Conservation (phyloP, 1,140 invertebrate species). For the Daktulosphaira vitifoliae region DNA sequence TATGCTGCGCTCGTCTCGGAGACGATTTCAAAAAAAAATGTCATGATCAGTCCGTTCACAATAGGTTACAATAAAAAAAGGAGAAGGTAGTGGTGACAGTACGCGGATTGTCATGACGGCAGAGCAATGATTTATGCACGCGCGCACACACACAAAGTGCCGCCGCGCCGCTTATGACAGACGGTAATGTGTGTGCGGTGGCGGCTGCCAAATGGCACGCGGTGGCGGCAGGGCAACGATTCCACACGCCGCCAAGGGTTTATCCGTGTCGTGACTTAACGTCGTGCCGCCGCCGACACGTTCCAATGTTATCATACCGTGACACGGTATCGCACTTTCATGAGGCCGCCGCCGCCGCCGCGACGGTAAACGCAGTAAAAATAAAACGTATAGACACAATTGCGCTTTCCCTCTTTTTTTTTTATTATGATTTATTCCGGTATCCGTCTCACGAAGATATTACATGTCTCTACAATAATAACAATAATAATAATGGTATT, state of each 20-base stretch:
- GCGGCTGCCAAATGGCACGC: background rate
- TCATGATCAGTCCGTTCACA: too few relatives aligned
- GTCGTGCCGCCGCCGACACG: constrained; percentile 12
- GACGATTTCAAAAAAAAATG: too few relatives aligned
- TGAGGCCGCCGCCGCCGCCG: background rate
- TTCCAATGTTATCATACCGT: constrained; percentile 11
- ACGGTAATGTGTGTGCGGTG: background rate
- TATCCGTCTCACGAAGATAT: too few relatives aligned
- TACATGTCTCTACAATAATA: background rate
- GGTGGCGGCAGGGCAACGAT: background rate
- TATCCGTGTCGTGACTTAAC: constrained; percentile 31
- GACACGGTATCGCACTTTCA: background rate
- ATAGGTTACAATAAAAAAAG: too few relatives aligned
- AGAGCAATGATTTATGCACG: constrained; percentile 26
- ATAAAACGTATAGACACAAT: background rate
- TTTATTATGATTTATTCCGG: background rate
- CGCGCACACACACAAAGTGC: background rate
- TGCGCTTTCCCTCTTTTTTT: background rate
- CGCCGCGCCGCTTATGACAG: constrained; percentile 1
- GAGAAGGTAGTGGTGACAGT: background rate
- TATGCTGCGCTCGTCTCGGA: too few relatives aligned
- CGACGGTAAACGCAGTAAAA: background rate
- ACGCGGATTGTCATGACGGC: background rate
- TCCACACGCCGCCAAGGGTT: constrained; percentile 1
- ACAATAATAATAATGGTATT: background rate